phyloP scores from a whole-genome alignment of 2,797 vertebrate genomes.

The Lophius americanus region DNA sequence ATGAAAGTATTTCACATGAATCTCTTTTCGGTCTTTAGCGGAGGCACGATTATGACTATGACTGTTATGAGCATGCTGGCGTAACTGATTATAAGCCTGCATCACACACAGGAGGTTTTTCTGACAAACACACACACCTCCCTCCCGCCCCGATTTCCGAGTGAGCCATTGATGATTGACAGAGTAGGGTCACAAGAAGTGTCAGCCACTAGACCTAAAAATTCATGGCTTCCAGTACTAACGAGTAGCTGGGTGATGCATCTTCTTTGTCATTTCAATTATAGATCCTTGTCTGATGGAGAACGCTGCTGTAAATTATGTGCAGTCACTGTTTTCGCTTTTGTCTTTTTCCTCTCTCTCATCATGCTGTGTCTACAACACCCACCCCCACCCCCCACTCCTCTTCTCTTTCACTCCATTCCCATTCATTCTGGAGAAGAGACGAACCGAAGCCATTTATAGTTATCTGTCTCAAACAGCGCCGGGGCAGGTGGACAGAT shows the following conservation, averaged over 20 bases:
- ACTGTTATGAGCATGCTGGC: not conserved
- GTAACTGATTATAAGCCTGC: conserved; percentile 7
- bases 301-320: conserved; percentile 76
- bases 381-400: not conserved
- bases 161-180: conserved; percentile 65
- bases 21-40: too few relatives aligned
- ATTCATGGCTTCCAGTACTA: conserved; percentile 78
- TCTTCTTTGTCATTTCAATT: conserved; percentile 90
- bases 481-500: not conserved
- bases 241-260: conserved; percentile 77
- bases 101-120: not conserved
- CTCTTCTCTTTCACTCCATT: conserved; percentile 27
- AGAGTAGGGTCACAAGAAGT: conserved; percentile 32
- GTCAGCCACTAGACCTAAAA: conserved; percentile 62
- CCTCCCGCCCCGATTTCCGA: not conserved
- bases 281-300: conserved; percentile 83
- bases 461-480: conserved; percentile 67
- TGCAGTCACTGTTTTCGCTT: conserved; percentile 36
- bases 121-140: too few relatives aligned
- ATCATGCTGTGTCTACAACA: not conserved
- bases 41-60: too few relatives aligned
- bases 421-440: conserved; percentile 50
- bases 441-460: conserved; percentile 65
- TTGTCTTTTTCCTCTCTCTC: conserved; percentile 27
- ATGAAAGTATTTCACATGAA: too few relatives aligned